Base-by-base conservation (phyloP, 2,888 invertebrate species). In the Eilema sororculum region DNA sequence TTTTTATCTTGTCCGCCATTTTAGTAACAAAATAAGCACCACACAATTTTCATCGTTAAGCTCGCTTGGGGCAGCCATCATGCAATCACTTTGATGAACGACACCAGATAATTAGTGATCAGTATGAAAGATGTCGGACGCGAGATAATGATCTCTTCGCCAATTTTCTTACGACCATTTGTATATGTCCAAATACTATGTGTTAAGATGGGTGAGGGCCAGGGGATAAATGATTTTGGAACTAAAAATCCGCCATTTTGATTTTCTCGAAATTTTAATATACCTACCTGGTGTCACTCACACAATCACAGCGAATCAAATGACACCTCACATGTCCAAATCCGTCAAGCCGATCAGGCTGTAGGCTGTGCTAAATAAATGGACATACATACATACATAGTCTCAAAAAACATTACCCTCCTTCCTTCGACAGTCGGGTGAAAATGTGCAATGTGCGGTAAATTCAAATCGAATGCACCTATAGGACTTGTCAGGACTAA, bases 61-160 rank as follows among this genome's bases (percentile, higher is more conserved):
- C 22, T 65, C 33, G 9, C 56, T 57, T 57, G 33, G 22, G 33
- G 16, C 57, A 28, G 24, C 60, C 28, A 60, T 65, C 41, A n/a
- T 25, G 65, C 77, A 78, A 81, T 82, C 78, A 83, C 73, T 73
- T 74, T 83, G 82, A 82, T 74, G 72, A 78, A 83, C 76, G 80
- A 77, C 72, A 37, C 65, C 30, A 76, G 79, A 77, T 81, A 80
- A 78, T 78, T 70, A 73, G 52, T 73, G 71, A 78, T 75, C 57
- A 70, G 58, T 69, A 75, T 75, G 65, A 80, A 66, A 70, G 67
- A 75, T 78, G 78, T 78, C 75, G 65, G 73, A n/a, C 63, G 52
- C 58, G 9, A 69, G 80, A 78, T 78, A 73, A 73, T 46, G 68
- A 64, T 73, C 66, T 30, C 62, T 59, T 61, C 57, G 71, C 69